Percentiles rank a stretch among this genome's conserved stretches.
These are phyloP conservation scores for Solenopsis invicta DNA, from an alignment of 1,140 invertebrate genomes.

Conservation along the genomic window DNA sequence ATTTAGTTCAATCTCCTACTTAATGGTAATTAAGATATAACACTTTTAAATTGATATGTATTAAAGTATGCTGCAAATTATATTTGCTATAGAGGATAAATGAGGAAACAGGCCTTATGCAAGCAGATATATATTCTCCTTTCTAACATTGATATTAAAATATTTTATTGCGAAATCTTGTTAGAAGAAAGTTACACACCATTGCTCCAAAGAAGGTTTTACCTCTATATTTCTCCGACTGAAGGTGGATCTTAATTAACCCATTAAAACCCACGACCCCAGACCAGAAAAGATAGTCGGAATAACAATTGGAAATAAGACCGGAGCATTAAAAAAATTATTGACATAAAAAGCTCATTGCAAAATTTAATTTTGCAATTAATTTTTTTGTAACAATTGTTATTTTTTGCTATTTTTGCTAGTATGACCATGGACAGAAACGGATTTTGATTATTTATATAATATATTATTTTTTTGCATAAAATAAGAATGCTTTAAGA, in stretches of 20 bases:
- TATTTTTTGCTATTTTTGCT: too few relatives aligned
- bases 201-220: neutral
- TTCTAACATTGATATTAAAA: neutral
- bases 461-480: too few relatives aligned
- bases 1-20: neutral
- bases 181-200: neutral
- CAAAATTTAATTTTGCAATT: too few relatives aligned
- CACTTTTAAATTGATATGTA: neutral
- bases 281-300: too few relatives aligned
- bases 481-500: too few relatives aligned
- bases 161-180: constrained; percentile 10
- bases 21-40: neutral
- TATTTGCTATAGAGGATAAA: neutral
- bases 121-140: neutral
- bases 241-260: neutral
- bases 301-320: too few relatives aligned
- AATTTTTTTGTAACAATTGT: too few relatives aligned
- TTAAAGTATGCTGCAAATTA: neutral
- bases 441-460: too few relatives aligned
- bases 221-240: neutral
- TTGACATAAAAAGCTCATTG: too few relatives aligned
- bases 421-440: too few relatives aligned
- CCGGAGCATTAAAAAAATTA: too few relatives aligned
- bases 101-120: neutral
- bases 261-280: neutral